A percentile compares a stretch with the other conserved stretches of the same genome.
Conservation (phyloP, 2,113 vertebrate species). For the Sigmodon hispidus region DNA sequence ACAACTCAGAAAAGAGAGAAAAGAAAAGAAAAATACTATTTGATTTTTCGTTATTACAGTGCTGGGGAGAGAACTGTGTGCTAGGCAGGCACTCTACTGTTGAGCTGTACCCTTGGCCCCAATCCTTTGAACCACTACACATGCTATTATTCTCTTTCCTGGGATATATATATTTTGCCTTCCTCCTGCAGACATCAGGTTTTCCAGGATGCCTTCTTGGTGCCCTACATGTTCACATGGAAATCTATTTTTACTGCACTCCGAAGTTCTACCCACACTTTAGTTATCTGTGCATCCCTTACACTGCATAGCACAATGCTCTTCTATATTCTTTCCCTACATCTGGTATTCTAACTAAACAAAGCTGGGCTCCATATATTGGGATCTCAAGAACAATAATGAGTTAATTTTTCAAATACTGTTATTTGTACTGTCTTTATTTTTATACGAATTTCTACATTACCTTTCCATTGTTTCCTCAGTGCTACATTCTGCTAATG, state of each 20-base stretch:
- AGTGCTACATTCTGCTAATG: not conserved
- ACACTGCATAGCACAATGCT: not conserved
- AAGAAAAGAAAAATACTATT: not conserved
- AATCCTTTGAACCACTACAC: not conserved
- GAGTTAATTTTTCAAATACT: not conserved
- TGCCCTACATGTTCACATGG: not conserved
- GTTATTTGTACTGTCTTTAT: not conserved
- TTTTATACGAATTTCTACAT: constrained; percentile 26
- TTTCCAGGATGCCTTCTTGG: constrained; percentile 33
- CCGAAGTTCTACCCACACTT: not conserved
- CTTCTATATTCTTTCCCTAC: not conserved
- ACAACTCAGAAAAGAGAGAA: not conserved
- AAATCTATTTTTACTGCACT: not conserved
- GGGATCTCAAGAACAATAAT: not conserved
- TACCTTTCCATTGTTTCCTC: not conserved
- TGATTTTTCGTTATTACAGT: not conserved
- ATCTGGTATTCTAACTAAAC: not conserved
- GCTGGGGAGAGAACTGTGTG: not conserved
- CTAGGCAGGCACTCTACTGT: not conserved
- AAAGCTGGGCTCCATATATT: constrained; percentile 10
- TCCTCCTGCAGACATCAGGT: not conserved
- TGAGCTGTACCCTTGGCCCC: not conserved
- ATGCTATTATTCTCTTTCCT: not conserved
- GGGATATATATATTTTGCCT: not conserved
- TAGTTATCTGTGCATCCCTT: not conserved